Evolutionary conservation across 2,113 vertebrate genomes (phyloP), one percentile per base, ranked within the genome.

Genomic region (Amazona guildingii): DNA sequence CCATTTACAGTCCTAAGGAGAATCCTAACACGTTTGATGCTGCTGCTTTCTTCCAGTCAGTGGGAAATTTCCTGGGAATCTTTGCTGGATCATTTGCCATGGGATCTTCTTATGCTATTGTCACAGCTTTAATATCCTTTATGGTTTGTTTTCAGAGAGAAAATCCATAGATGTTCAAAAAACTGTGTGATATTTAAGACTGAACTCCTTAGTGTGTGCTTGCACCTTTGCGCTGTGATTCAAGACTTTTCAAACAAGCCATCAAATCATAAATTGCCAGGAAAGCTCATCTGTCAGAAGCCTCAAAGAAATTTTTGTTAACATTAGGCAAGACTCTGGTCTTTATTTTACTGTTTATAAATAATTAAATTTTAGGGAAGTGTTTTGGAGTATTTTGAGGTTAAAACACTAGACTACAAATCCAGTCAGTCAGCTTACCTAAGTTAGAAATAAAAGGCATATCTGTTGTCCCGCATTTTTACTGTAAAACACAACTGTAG

Each of bases 111-210:
- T 99, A 98, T 46, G 98, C 98, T 43, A 91, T 99, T 69, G 97
- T 98, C 95, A 99, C 98, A 49, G 98, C 98, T 68, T 96, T 99
- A 94, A 99, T 99, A 99, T 99, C 98, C 98, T 99, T 99, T 98
- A 28, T 39, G 28, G 37, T 48, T 93, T 93, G 55, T 79, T 94
- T 86, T 67, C 62, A 81, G 59, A 54, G n/a, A 83, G 7, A 19
- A 88, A 79, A 85, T 43, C 25, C 51, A 9, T 51, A 3, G 52
- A 7, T 17, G 5, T 72, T 51, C 37, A 39, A 11, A 86, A 88
- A 82, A 33, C 48, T 2, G 6, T 67, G 8, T 19, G 14, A 6
- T 63, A 63, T 41, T 23, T 69, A 55, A 83, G 39, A 57, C 10
- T 51, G 86, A 79, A 6, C 21, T 55, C 52, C 77, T 79, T 51